Evolutionary conservation across 2,113 vertebrate genomes (phyloP).

Genomic region (Meleagris gallopavo): DNA sequence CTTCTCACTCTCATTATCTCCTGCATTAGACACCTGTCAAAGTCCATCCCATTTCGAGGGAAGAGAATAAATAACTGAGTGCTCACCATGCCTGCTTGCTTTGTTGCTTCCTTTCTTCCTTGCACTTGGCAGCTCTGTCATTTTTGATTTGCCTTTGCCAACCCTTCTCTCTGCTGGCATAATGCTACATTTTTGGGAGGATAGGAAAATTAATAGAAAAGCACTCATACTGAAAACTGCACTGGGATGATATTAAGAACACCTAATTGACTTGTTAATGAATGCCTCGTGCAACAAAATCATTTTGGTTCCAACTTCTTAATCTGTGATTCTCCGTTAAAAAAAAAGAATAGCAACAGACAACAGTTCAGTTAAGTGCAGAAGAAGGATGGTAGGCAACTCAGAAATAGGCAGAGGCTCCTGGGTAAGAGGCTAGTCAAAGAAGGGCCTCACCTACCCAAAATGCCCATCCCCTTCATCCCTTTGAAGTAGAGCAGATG

Average conservation of each 20-base stretch:
- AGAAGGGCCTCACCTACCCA: not conserved
- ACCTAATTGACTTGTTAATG: not conserved
- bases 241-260: not conserved
- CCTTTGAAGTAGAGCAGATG: not conserved
- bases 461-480: not conserved
- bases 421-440: not conserved
- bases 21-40: not conserved
- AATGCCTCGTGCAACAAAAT: not conserved
- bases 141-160: not conserved
- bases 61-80: not conserved
- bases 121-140: not conserved
- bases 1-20: too few species aligned
- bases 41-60: not conserved
- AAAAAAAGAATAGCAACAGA: not conserved
- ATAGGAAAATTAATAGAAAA: not conserved
- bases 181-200: not conserved
- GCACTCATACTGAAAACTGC: not conserved
- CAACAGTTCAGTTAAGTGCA: not conserved
- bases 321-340: not conserved
- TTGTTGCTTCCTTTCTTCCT: not conserved
- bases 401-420: not conserved
- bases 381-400: not conserved
- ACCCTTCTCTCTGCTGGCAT: not conserved
- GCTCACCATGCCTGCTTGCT: fast-evolving
- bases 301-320: not conserved